Evolutionary conservation across 2,113 vertebrate species (phyloP).

Genomic region (Sceloporus undulatus): DNA sequence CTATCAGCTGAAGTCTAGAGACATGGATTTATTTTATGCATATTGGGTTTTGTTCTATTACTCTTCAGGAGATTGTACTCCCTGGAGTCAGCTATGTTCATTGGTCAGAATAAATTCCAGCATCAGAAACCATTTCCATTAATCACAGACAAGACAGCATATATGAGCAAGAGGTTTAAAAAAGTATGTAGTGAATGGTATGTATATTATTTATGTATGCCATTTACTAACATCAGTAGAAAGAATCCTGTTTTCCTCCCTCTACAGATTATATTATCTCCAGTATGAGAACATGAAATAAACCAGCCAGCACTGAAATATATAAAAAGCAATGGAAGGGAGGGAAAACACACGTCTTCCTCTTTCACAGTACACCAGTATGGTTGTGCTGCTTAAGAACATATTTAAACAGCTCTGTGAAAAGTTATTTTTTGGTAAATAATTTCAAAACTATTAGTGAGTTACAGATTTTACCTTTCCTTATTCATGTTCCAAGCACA

Average conservation of each 20-base stretch:
- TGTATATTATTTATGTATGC: constrained; percentile 70
- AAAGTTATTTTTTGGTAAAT: constrained; percentile 16
- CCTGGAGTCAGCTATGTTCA: constrained; percentile 82
- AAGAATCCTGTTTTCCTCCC: constrained; percentile 50
- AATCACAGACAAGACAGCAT: constrained; percentile 77
- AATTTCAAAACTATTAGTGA: background rate
- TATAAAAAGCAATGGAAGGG: constrained; percentile 25
- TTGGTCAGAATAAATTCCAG: constrained; percentile 85
- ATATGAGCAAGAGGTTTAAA: constrained; percentile 77
- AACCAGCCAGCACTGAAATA: constrained; percentile 31
- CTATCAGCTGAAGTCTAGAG: constrained; percentile 73
- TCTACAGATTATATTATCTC: constrained; percentile 52
- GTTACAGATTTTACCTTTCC: constrained; percentile 3
- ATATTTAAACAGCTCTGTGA: background rate
- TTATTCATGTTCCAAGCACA: background rate
- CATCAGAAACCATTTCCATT: constrained; percentile 83
- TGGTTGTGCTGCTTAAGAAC: accelerated
- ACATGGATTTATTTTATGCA: constrained; percentile 84
- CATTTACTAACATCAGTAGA: constrained; percentile 51
- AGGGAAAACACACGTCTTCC: background rate
- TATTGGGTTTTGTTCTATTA: constrained; percentile 83
- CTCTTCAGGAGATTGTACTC: constrained; percentile 79
- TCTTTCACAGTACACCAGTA: background rate
- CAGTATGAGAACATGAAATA: constrained; percentile 39
- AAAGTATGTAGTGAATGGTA: constrained; percentile 63